A percentile compares a stretch with the other conserved stretches of the same genome.
phyloP scores from a whole-genome alignment of 2,888 invertebrate species.

The Acanthopleura granulata region DNA sequence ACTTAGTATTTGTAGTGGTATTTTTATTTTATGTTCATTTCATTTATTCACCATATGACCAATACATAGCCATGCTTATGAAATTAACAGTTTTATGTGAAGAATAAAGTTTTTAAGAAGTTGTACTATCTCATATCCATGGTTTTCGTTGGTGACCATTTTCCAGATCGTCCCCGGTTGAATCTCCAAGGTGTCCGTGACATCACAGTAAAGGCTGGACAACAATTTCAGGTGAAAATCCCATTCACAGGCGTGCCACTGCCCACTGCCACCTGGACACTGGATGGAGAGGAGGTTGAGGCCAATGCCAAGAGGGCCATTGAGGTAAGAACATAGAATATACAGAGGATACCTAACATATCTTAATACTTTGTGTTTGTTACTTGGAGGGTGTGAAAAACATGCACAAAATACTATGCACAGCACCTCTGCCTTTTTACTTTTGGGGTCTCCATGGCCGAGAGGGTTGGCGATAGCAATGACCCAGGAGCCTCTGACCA shows the following conservation, averaged over 20 bases:
- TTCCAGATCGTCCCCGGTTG: constrained; percentile 92
- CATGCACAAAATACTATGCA: too few relatives aligned
- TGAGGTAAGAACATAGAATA: constrained; percentile 48
- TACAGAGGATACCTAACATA: too few relatives aligned
- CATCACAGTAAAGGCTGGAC: constrained; percentile 96
- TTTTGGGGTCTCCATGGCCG: too few relatives aligned
- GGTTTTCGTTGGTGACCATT: constrained; percentile 13
- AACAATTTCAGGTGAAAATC: constrained; percentile 96
- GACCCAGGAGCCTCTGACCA: too few relatives aligned
- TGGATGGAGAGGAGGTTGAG: constrained; percentile 69
- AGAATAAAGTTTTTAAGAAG: background rate
- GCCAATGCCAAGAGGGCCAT: constrained; percentile 52
- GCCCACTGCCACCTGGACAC: constrained; percentile 90
- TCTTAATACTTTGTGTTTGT: too few relatives aligned
- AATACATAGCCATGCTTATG: too few relatives aligned
- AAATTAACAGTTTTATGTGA: background rate
- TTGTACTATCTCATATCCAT: background rate
- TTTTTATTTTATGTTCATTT: too few relatives aligned
- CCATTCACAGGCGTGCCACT: constrained; percentile 95
- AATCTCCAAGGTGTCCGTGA: constrained; percentile 94
- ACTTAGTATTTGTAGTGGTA: too few relatives aligned
- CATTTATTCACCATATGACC: too few relatives aligned
- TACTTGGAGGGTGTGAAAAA: too few relatives aligned
- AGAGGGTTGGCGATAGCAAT: too few relatives aligned
- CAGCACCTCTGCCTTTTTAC: too few relatives aligned